Evolutionary conservation across 2,888 invertebrate genomes (phyloP).

Genomic region (Nomada lathburiana): DNA sequence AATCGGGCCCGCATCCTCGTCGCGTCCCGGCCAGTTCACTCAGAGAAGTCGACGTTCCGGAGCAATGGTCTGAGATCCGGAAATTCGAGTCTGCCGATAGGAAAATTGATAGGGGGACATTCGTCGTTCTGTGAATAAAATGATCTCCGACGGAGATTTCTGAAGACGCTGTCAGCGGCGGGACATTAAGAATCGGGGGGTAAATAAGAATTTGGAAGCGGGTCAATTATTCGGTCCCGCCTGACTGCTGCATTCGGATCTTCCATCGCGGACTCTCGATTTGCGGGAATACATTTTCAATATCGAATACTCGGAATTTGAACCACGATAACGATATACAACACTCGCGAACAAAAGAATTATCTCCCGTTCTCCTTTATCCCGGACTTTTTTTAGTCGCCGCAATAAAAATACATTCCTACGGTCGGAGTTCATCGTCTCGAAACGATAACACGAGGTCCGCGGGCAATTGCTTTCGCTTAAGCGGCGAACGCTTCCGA

Average conservation of each 20-base stretch:
- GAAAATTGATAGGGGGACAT: not conserved
- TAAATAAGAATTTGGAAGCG: no score
- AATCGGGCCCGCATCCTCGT: slow-evolving; percentile 25
- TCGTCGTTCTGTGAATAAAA: not conserved
- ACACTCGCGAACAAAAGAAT: no score
- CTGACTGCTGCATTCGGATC: no score
- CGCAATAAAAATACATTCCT: not conserved
- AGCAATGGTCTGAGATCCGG: not conserved
- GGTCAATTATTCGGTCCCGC: no score
- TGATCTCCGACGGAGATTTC: no score
- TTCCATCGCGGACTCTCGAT: no score
- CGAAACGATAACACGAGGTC: not conserved
- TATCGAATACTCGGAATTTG: not conserved
- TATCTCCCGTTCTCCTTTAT: not conserved
- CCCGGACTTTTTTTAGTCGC: not conserved
- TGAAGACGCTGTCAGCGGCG: no score
- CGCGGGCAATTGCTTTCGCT: not conserved
- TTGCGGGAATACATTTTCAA: no score
- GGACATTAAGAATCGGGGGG: no score
- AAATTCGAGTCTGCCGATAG: no score
- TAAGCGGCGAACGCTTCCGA: not conserved
- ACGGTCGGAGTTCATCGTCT: slow-evolving; percentile 4
- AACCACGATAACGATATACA: no score
- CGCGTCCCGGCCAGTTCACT: not conserved
- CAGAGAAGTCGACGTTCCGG: not conserved